Percentiles rank a stretch among this genome's conserved stretches.
phyloP scores from a whole-genome alignment of 1,140 invertebrate species.

The Drosophila lacertosa region DNA sequence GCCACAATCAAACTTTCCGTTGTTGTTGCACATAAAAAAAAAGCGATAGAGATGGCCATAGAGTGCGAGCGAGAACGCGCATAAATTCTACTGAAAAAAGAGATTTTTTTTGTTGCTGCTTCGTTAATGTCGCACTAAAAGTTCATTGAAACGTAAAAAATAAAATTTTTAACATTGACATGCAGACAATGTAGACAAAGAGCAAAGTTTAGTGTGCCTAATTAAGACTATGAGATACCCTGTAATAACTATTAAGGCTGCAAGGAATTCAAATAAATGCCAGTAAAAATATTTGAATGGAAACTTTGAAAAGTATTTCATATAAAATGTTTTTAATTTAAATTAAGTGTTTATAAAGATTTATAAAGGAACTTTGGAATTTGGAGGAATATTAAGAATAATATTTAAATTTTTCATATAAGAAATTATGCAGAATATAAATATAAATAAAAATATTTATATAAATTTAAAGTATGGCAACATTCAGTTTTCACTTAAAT shows the following conservation, averaged over 20 bases:
- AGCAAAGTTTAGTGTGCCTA: not conserved
- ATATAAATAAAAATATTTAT: too few species aligned
- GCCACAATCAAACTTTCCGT: slow-evolving; percentile 57
- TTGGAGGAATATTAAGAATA: too few species aligned
- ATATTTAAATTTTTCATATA: too few species aligned
- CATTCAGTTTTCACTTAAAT: too few species aligned
- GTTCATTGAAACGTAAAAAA: slow-evolving; percentile 63
- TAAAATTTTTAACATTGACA: slow-evolving; percentile 51
- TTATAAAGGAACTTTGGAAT: too few species aligned
- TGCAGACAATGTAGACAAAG: slow-evolving; percentile 26
- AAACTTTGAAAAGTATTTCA: too few species aligned
- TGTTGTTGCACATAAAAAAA: slow-evolving; percentile 37
- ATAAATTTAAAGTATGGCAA: too few species aligned
- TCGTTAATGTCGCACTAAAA: slow-evolving; percentile 63
- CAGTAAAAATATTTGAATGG: too few species aligned
- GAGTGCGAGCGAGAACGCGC: not conserved
- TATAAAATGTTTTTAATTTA: too few species aligned
- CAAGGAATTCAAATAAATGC: not conserved
- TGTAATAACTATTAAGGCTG: not conserved
- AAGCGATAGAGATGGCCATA: not conserved
- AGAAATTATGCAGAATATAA: too few species aligned
- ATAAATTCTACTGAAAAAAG: slow-evolving; percentile 16
- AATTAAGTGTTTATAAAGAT: too few species aligned
- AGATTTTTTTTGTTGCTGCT: slow-evolving; percentile 25
- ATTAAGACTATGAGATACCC: not conserved